Percentiles rank a stretch among this genome's conserved stretches.
phyloP scores from a whole-genome alignment of 1,140 invertebrate genomes.

The Anoplolepis gracilipes region DNA sequence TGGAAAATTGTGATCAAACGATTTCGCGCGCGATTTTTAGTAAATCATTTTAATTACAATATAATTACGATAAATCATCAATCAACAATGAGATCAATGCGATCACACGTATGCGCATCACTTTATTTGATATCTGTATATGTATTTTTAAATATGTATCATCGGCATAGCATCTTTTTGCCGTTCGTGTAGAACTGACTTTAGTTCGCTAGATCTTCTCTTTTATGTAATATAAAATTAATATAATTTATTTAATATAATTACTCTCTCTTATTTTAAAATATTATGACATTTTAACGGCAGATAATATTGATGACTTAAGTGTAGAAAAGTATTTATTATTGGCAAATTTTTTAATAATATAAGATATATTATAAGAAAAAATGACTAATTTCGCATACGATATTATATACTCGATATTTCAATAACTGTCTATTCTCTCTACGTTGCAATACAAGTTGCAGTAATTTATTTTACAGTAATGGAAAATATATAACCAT shows the following conservation, averaged over 20 bases:
- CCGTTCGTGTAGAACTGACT: not conserved
- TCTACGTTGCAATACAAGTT: not conserved
- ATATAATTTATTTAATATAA: constrained; percentile 1
- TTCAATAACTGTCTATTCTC: constrained; percentile 2
- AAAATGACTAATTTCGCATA: not conserved
- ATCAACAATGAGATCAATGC: constrained; percentile 6
- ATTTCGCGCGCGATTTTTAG: constrained; percentile 28
- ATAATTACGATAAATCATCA: constrained; percentile 8
- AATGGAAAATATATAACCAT: not conserved
- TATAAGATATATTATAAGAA: not conserved
- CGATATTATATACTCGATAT: not conserved
- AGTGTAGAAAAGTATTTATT: constrained; percentile 8
- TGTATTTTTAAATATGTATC: constrained; percentile 13
- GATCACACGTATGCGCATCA: not conserved
- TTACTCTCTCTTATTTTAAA: not conserved
- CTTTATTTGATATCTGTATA: constrained; percentile 5
- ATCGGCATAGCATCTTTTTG: constrained; percentile 20
- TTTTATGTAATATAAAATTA: constrained; percentile 19
- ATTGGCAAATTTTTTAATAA: constrained; percentile 10
- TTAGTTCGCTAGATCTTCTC: constrained; percentile 11
- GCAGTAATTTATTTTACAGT: constrained; percentile 35
- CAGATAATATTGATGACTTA: not conserved
- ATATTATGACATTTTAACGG: constrained; percentile 18
- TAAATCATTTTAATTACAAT: constrained; percentile 31
- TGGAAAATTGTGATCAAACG: constrained; percentile 17